Evolutionary conservation across 2,888 invertebrate genomes (phyloP).

Genomic region (Lissocephala sabroskyi): DNA sequence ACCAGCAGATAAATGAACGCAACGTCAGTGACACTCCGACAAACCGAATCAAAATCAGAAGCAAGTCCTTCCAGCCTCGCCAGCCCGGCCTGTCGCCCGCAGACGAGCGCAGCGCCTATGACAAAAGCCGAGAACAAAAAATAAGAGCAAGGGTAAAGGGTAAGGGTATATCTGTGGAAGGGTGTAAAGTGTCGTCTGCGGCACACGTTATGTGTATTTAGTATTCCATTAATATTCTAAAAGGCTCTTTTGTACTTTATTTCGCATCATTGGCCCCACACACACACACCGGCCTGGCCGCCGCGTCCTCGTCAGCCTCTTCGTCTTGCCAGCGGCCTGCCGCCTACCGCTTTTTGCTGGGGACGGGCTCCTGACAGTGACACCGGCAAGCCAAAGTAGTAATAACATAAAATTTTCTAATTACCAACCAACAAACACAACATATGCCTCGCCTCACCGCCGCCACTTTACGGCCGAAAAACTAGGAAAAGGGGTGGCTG

Average conservation of each 20-base stretch:
- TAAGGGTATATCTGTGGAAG: background rate
- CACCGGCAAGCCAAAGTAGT: slow-evolving; percentile 36
- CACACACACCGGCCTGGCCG: slow-evolving; percentile 35
- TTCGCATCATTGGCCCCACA: slow-evolving; percentile 48
- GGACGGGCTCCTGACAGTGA: too few relatives aligned
- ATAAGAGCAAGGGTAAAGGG: too few relatives aligned
- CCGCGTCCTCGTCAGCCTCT: slow-evolving; percentile 11
- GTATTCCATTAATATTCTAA: slow-evolving; percentile 69
- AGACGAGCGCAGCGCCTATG: too few relatives aligned
- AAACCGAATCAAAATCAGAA: too few relatives aligned
- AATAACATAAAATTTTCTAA: slow-evolving; percentile 66
- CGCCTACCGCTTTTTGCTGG: too few relatives aligned
- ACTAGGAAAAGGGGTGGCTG: slow-evolving; percentile 12
- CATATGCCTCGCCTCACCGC: too few relatives aligned
- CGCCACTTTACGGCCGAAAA: too few relatives aligned
- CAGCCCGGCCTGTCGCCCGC: too few relatives aligned
- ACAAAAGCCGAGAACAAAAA: too few relatives aligned
- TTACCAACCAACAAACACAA: slow-evolving; percentile 32
- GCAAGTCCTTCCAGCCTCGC: too few relatives aligned
- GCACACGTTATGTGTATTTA: slow-evolving; percentile 46
- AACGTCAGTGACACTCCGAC: too few relatives aligned
- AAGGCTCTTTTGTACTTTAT: slow-evolving; percentile 62
- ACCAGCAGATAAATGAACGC: too few relatives aligned
- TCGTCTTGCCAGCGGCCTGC: slow-evolving; percentile 17
- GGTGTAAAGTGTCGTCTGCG: slow-evolving; percentile 10